phyloP scores from a whole-genome alignment of 1,140 invertebrate genomes.

The Heliconius congener region DNA sequence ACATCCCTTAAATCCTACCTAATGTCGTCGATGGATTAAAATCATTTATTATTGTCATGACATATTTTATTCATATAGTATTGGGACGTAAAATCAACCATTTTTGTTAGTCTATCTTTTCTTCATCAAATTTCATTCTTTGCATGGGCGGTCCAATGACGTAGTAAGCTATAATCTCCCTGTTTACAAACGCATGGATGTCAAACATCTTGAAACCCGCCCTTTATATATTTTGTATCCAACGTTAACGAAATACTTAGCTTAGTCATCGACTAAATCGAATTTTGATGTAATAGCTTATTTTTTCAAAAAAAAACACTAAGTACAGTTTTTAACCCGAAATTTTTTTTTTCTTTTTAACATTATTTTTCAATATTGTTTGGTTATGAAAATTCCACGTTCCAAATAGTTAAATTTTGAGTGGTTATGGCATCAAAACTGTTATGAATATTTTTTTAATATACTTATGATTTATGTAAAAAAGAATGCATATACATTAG shows the following conservation, averaged over 20 bases:
- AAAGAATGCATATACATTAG: neutral
- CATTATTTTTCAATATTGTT: neutral
- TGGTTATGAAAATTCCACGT: too few species aligned
- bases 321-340: too few species aligned
- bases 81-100: too few species aligned
- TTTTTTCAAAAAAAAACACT: neutral
- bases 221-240: neutral
- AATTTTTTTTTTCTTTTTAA: too few species aligned
- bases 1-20: too few species aligned
- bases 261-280: neutral
- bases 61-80: too few species aligned
- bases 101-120: too few species aligned
- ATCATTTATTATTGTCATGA: too few species aligned
- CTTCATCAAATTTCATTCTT: too few species aligned
- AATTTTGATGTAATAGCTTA: neutral
- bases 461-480: neutral
- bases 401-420: neutral
- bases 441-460: neutral
- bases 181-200: slow-evolving; percentile 1
- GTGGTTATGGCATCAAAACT: neutral
- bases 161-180: neutral
- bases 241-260: neutral
- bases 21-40: too few species aligned
- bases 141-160: neutral
- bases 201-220: neutral